A percentile compares a stretch with the other conserved stretches of the same genome.
phyloP scores from a whole-genome alignment of 2,113 vertebrate genomes.

The Mormoops blainvillei region DNA sequence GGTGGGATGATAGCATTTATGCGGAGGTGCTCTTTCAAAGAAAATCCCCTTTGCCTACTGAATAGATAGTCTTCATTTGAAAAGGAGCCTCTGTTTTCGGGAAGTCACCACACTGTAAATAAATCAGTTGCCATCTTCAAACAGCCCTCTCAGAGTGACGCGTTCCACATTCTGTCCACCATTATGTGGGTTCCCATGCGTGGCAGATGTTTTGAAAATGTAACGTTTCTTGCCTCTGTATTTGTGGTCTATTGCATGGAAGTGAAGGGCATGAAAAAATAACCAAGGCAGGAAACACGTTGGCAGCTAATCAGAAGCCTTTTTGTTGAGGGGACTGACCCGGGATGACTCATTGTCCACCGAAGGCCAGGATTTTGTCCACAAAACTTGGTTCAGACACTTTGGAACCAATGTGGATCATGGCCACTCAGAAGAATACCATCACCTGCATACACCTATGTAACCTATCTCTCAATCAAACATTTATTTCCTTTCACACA shows the following conservation, averaged over 20 bases:
- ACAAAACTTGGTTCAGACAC: not conserved
- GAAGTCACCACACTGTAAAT: not conserved
- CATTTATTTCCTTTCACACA: not conserved
- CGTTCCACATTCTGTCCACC: not conserved
- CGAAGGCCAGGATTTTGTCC: not conserved
- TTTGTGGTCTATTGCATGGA: not conserved
- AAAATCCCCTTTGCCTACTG: not conserved
- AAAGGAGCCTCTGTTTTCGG: not conserved
- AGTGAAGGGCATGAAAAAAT: not conserved
- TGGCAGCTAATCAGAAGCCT: not conserved
- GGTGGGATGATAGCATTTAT: not conserved
- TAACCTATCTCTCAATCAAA: not conserved
- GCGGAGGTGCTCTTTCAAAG: not conserved
- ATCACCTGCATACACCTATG: not conserved
- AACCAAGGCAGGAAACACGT: not conserved
- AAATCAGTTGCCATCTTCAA: not conserved
- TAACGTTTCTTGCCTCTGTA: not conserved
- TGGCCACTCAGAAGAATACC: not conserved
- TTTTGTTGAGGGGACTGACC: not conserved
- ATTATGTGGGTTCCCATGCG: accelerated
- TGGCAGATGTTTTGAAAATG: not conserved
- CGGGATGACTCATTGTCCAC: not conserved
- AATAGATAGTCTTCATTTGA: not conserved
- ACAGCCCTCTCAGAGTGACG: not conserved
- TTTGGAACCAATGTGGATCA: not conserved